phyloP scores from a whole-genome alignment of 2,113 vertebrate species.

The Hyla sarda region DNA sequence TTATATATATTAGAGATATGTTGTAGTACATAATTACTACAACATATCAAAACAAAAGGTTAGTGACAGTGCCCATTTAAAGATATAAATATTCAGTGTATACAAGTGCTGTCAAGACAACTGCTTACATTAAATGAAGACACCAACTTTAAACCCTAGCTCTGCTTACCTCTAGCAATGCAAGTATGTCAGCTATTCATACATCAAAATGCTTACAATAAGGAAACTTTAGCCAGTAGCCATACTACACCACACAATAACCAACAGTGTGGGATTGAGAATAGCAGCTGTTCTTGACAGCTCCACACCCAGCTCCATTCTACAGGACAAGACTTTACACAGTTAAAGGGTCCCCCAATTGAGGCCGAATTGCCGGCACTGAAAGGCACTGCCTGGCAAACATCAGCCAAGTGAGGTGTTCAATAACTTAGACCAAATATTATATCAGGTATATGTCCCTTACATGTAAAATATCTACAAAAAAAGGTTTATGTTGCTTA shows the following conservation, averaged over 20 bases:
- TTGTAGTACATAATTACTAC: too few relatives aligned
- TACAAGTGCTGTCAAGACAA: background rate
- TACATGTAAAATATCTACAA: background rate
- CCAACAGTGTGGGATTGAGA: background rate
- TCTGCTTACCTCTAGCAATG: background rate
- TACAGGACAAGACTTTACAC: background rate
- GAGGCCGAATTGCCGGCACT: background rate
- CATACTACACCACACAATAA: background rate
- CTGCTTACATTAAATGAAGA: background rate
- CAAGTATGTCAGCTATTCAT: background rate
- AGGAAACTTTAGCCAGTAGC: constrained; percentile 12
- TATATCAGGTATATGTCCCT: background rate
- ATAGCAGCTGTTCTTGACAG: background rate
- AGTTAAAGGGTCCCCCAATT: background rate
- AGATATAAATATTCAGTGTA: background rate
- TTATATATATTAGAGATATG: too few relatives aligned
- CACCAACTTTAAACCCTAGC: background rate
- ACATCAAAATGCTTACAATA: background rate
- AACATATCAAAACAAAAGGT: too few relatives aligned
- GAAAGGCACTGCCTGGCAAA: background rate
- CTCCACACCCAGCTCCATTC: background rate
- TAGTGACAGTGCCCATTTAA: too few relatives aligned
- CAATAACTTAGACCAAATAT: background rate
- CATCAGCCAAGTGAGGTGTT: background rate
- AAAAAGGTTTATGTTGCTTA: background rate